A percentile compares a stretch with the other conserved stretches of the same genome.
Evolutionary conservation across 2,797 vertebrate genomes (phyloP).

Genomic region (Orestias chungarensis): DNA sequence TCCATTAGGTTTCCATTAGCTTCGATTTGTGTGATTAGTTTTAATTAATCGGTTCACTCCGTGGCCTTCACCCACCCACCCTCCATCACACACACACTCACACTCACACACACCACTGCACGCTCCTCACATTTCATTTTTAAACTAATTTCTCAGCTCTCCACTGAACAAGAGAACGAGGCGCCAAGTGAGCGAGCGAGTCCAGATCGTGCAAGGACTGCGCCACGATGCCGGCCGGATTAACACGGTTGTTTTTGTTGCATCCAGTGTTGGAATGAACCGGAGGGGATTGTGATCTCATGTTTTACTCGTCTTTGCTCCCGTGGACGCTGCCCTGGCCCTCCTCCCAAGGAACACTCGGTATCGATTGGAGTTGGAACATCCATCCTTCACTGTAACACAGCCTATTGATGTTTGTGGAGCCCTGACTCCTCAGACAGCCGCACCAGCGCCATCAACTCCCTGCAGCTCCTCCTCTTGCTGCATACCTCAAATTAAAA

Average conservation of each 20-base stretch:
- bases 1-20: conserved; percentile 78
- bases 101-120: conserved; percentile 47
- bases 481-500: conserved; percentile 23
- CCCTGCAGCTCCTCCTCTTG: conserved; percentile 9
- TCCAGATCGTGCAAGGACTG: conserved; percentile 26
- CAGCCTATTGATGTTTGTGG: conserved; percentile 68
- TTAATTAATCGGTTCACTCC: conserved; percentile 77
- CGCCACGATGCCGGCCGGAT: conserved; percentile 1
- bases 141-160: conserved; percentile 73
- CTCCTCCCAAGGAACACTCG: conserved; percentile 27
- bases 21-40: conserved; percentile 77
- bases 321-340: conserved; percentile 26
- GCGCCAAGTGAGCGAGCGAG: conserved; percentile 59
- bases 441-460: background rate
- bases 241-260: conserved; percentile 3
- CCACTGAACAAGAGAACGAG: conserved; percentile 57
- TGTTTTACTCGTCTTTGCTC: conserved; percentile 50
- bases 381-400: conserved; percentile 70
- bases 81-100: too few relatives aligned
- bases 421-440: conserved; percentile 63
- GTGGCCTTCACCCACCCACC: conserved; percentile 62
- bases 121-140: conserved; percentile 74
- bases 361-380: conserved; percentile 57
- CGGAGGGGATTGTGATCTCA: conserved; percentile 21
- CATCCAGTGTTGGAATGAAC: conserved; percentile 20